Evolutionary conservation across 2,797 vertebrate species (phyloP).

Genomic region (Sitta carolinensis): DNA sequence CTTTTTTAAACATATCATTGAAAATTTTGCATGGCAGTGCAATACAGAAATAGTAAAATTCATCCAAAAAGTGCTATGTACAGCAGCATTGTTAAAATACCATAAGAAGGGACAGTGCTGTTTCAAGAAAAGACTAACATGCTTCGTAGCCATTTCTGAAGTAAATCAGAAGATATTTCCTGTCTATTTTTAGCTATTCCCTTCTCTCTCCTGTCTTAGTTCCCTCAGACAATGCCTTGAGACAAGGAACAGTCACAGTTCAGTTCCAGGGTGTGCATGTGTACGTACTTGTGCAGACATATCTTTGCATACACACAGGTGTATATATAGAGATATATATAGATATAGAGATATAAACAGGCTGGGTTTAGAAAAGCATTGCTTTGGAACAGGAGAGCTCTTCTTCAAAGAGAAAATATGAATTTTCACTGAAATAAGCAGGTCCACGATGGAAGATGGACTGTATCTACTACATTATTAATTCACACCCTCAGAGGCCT

Average conservation of each 20-base stretch:
- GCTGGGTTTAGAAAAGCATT: constrained; percentile 28
- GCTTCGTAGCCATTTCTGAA: neutral
- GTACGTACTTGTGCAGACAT: neutral
- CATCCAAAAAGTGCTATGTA: constrained; percentile 77
- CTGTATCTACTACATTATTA: neutral
- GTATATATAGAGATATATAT: neutral
- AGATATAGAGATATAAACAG: neutral
- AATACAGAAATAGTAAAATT: constrained; percentile 76
- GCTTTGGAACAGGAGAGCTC: constrained; percentile 39
- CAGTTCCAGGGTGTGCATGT: neutral
- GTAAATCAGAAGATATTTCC: neutral
- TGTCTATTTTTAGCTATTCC: neutral
- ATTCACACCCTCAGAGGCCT: constrained; percentile 7
- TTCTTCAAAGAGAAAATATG: neutral
- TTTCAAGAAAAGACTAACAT: neutral
- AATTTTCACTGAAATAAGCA: neutral
- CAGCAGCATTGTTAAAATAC: constrained; percentile 71
- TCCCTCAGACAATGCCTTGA: neutral
- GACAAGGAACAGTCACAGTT: constrained; percentile 33
- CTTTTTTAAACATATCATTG: constrained; percentile 73
- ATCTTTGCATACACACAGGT: neutral
- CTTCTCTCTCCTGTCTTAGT: constrained; percentile 15
- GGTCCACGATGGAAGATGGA: neutral
- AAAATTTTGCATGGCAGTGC: constrained; percentile 80
- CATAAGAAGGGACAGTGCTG: neutral